phyloP scores from a whole-genome alignment of 2,888 invertebrate genomes.

The Heliconius ismenius region DNA sequence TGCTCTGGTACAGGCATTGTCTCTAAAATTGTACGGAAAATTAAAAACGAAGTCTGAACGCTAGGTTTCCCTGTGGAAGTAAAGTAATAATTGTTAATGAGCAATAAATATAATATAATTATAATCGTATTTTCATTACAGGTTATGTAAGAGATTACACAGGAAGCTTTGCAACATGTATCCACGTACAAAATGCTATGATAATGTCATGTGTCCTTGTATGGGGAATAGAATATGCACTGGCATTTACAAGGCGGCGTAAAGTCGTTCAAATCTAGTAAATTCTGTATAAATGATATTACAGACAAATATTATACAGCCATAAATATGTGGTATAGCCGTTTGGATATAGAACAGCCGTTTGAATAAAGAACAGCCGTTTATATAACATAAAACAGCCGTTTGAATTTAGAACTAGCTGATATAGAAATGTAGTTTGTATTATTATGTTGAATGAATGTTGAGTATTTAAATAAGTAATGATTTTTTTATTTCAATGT shows the following conservation, averaged over 20 bases:
- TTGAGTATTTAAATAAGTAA: background rate
- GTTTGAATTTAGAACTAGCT: background rate
- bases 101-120: background rate
- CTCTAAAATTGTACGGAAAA: no score
- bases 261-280: conserved; percentile 75
- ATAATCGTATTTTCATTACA: conserved; percentile 57
- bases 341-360: background rate
- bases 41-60: no score
- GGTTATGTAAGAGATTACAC: conserved; percentile 87
- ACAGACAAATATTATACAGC: background rate
- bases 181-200: conserved; percentile 87
- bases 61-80: no score
- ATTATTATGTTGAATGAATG: background rate
- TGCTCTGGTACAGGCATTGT: no score
- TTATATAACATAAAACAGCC: background rate
- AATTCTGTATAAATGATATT: background rate
- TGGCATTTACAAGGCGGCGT: conserved; percentile 70
- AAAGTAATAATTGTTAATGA: no score
- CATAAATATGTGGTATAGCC: background rate
- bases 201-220: conserved; percentile 86
- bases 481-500: background rate
- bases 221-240: conserved; percentile 85
- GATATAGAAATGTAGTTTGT: background rate
- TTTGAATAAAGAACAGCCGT: background rate
- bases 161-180: conserved; percentile 85